Evolutionary conservation across 2,113 vertebrate genomes (phyloP).

Genomic region (Heteronetta atricapilla): DNA sequence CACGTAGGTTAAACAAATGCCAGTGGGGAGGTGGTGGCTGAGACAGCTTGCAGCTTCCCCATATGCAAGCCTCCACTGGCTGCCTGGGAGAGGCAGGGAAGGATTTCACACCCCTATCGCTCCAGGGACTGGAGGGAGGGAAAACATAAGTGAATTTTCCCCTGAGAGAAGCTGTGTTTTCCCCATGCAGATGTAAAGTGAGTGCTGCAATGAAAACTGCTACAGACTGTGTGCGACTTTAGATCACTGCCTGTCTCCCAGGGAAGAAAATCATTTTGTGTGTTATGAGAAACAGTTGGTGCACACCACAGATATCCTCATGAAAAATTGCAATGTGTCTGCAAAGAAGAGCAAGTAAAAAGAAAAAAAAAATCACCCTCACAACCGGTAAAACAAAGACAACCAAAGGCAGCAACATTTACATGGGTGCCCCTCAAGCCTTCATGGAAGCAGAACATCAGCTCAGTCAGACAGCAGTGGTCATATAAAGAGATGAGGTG

Average conservation of each 20-base stretch:
- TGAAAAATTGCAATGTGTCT: background rate
- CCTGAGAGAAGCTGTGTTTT: background rate
- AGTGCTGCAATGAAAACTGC: background rate
- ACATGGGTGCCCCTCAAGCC: background rate
- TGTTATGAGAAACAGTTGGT: background rate
- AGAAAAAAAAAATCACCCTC: background rate
- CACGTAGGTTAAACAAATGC: background rate
- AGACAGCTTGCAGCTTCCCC: background rate
- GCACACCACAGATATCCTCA: background rate
- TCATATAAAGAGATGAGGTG: background rate
- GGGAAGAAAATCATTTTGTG: background rate
- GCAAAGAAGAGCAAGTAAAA: background rate
- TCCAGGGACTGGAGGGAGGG: background rate
- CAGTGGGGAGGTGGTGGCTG: background rate
- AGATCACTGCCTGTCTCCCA: background rate
- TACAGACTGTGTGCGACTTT: background rate
- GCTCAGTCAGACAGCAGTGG: background rate
- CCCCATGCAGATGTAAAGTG: background rate
- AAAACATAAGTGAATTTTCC: background rate
- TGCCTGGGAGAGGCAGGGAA: background rate
- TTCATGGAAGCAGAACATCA: background rate
- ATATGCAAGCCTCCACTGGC: background rate
- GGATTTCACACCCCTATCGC: background rate
- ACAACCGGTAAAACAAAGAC: background rate
- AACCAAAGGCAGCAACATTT: background rate